A percentile compares a stretch with the other conserved stretches of the same genome.
Evolutionary conservation across 1,140 invertebrate genomes (phyloP).

Genomic region (Hycleus phaleratus): DNA sequence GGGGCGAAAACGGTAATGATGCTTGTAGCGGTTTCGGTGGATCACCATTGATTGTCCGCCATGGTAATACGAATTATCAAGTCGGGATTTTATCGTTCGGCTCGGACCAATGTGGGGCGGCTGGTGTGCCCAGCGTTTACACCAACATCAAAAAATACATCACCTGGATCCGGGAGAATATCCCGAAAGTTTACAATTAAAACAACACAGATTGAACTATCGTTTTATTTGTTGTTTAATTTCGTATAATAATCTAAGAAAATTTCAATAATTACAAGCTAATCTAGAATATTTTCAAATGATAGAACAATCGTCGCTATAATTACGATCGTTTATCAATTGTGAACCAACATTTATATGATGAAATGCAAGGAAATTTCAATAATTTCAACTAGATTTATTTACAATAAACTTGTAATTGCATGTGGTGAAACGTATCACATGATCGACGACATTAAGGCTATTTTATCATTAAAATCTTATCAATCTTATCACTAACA

Average conservation of each 20-base stretch:
- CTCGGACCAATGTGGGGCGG: slow-evolving; percentile 59
- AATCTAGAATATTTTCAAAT: not conserved
- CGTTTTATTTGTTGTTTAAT: slow-evolving; percentile 3
- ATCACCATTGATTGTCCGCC: slow-evolving; percentile 52
- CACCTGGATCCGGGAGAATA: slow-evolving; percentile 60
- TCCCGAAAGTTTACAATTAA: slow-evolving; percentile 44
- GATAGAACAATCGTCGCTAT: not conserved
- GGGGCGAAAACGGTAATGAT: slow-evolving; percentile 55
- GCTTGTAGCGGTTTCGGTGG: slow-evolving; percentile 65
- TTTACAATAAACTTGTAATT: slow-evolving; percentile 4
- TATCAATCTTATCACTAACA: not conserved
- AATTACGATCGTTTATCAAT: not conserved
- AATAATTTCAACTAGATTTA: not conserved
- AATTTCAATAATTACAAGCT: slow-evolving; percentile 7
- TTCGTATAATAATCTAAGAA: slow-evolving; percentile 16
- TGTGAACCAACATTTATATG: slow-evolving; percentile 11
- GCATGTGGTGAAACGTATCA: slow-evolving; percentile 5
- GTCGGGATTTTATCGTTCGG: slow-evolving; percentile 66
- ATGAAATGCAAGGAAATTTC: slow-evolving; percentile 6
- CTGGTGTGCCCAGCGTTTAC: slow-evolving; percentile 60
- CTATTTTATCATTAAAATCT: not conserved
- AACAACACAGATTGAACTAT: too few relatives aligned
- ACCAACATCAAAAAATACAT: slow-evolving; percentile 59
- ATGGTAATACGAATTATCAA: slow-evolving; percentile 52
- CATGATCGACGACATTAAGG: slow-evolving; percentile 15